Percentiles rank a stretch among this genome's conserved stretches.
Conservation (phyloP, 2,797 vertebrate species). For the Enteromius unitaeniatus region DNA sequence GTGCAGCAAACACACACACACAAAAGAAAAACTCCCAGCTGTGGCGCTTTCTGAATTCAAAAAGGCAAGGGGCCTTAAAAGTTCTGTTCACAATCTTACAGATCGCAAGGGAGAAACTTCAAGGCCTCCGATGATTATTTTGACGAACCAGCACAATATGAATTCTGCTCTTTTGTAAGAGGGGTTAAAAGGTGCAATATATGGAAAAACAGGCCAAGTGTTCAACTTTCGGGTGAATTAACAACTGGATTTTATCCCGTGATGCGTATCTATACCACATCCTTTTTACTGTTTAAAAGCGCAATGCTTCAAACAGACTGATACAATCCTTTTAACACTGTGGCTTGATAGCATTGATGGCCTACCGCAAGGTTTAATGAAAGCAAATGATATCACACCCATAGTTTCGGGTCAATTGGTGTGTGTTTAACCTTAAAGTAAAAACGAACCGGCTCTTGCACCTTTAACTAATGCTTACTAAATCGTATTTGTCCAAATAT, state of each 20-base stretch:
- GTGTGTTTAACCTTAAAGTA: background rate
- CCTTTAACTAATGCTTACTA: background rate
- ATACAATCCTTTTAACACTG: background rate
- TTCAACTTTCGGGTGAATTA: background rate
- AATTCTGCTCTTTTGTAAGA: background rate
- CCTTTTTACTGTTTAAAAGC: background rate
- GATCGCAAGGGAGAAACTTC: background rate
- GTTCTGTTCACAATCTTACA: background rate
- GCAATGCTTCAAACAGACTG: background rate
- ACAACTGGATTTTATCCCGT: background rate
- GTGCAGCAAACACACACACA: constrained; percentile 56
- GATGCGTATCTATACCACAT: background rate
- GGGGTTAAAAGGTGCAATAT: background rate
- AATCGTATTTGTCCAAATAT: background rate
- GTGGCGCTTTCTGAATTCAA: constrained; percentile 18
- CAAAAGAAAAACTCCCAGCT: constrained; percentile 3
- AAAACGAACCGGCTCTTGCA: background rate
- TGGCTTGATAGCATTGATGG: background rate
- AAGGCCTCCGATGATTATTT: background rate
- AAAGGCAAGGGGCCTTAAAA: background rate
- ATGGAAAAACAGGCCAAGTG: background rate
- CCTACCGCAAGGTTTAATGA: constrained; percentile 5
- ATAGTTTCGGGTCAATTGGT: background rate
- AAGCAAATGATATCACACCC: constrained; percentile 10
- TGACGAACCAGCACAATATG: background rate